A percentile compares a stretch with the other conserved stretches of the same genome.
These are phyloP conservation scores for Mimachlamys varia DNA, from an alignment of 2,888 invertebrate species.

Conservation along the genomic window DNA sequence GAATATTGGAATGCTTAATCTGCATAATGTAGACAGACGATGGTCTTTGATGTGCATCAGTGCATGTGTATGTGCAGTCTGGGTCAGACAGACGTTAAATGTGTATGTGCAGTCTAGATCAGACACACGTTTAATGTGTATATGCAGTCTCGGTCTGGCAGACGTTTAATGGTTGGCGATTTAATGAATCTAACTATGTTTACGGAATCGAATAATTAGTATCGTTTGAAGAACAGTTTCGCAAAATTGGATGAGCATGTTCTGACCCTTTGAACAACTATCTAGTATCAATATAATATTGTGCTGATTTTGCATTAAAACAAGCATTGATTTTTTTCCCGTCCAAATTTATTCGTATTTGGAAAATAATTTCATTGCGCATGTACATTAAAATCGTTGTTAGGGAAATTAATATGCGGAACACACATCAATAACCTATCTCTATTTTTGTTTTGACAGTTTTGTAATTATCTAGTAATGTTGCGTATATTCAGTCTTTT, in stretches of 20 bases:
- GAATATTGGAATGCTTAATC: not conserved
- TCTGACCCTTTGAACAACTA: not conserved
- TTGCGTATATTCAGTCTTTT: not conserved
- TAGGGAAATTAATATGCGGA: no score
- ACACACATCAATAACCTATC: no score
- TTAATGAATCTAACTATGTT: not conserved
- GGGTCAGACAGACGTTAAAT: not conserved
- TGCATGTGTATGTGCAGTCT: not conserved
- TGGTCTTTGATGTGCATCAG: not conserved
- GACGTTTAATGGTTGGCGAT: not conserved
- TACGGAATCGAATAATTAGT: not conserved
- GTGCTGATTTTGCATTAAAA: not conserved
- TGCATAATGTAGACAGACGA: not conserved
- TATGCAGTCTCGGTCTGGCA: not conserved
- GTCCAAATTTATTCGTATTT: no score
- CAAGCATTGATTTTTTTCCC: no score
- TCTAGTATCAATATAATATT: not conserved
- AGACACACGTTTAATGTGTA: no score
- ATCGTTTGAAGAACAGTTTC: not conserved
- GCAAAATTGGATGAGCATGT: not conserved
- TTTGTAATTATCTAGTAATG: not conserved
- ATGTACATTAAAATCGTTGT: no score
- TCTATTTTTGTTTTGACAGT: no score
- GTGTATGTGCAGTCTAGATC: not conserved
- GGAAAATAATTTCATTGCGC: no score